These are phyloP conservation scores for Drosophila equinoxialis DNA, from an alignment of 1,140 invertebrate species.

Conservation along the genomic window DNA sequence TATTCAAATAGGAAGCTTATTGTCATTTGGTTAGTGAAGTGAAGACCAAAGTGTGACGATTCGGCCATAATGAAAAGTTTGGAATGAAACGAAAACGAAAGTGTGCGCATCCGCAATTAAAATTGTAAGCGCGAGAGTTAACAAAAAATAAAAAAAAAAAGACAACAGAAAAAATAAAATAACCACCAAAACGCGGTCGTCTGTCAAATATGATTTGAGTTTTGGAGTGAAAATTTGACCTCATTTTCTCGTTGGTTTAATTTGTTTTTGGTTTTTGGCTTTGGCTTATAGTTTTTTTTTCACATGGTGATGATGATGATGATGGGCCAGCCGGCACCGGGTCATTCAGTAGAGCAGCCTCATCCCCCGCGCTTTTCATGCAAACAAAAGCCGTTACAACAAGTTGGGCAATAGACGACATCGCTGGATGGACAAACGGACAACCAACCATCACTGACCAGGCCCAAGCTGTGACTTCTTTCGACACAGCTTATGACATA, in stretches of 20 bases:
- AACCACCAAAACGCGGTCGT: constrained; percentile 63
- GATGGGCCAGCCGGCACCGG: not conserved
- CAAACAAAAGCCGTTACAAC: constrained; percentile 24
- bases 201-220: constrained; percentile 69
- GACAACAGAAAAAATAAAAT: constrained; percentile 10
- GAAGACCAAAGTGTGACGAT: not conserved
- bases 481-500: constrained; percentile 37
- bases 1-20: not conserved
- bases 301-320: not conserved
- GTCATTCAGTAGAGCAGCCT: not conserved
- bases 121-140: constrained; percentile 63
- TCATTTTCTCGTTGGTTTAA: constrained; percentile 32
- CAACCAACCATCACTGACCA: constrained; percentile 38
- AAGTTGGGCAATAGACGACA: constrained; percentile 16
- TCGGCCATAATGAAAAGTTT: constrained; percentile 16
- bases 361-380: constrained; percentile 3
- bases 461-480: constrained; percentile 27
- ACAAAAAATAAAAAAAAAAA: constrained; percentile 23
- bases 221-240: constrained; percentile 61
- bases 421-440: not conserved
- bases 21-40: not conserved
- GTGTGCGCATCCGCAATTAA: constrained; percentile 80
- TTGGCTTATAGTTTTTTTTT: constrained; percentile 21
- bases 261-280: constrained; percentile 13
- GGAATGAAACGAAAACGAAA: constrained; percentile 72